These are phyloP conservation scores for Apis cerana DNA, from an alignment of 1,140 invertebrate genomes.

Conservation along the genomic window DNA sequence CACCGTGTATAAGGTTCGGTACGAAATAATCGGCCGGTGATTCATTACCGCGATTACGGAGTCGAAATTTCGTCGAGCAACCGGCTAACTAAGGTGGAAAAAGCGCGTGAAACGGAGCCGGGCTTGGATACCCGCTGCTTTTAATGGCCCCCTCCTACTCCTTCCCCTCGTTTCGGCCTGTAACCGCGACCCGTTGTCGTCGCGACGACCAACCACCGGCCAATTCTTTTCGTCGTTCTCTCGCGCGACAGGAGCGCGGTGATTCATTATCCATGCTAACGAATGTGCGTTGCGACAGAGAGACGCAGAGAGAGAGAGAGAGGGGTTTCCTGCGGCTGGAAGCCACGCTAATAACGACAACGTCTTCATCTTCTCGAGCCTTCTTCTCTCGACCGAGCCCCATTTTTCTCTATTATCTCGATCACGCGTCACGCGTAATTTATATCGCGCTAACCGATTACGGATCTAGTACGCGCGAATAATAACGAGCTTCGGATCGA, in stretches of 20 bases:
- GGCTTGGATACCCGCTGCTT: slow-evolving; percentile 34
- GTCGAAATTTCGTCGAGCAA: slow-evolving; percentile 37
- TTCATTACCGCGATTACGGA: slow-evolving; percentile 39
- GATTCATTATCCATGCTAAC: slow-evolving; percentile 70
- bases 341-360: slow-evolving; percentile 53
- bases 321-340: slow-evolving; percentile 35
- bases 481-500: too few species aligned
- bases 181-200: slow-evolving; percentile 24
- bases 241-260: slow-evolving; percentile 56
- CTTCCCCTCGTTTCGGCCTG: not conserved
- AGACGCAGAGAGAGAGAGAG: not conserved
- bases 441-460: slow-evolving; percentile 53
- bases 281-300: slow-evolving; percentile 54
- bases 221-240: slow-evolving; percentile 40
- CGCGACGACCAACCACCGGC: slow-evolving; percentile 30
- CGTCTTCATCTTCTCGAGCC: slow-evolving; percentile 64
- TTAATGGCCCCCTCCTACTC: slow-evolving; percentile 32
- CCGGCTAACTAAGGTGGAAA: not conserved
- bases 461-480: slow-evolving; percentile 52
- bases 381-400: slow-evolving; percentile 57
- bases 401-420: slow-evolving; percentile 75
- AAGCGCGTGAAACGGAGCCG: slow-evolving; percentile 28
- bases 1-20: not conserved
- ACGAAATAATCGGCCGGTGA: slow-evolving; percentile 47
- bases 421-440: slow-evolving; percentile 70